A percentile compares a stretch with the other conserved stretches of the same genome.
These are phyloP conservation scores for Bufotes viridis DNA, from an alignment of 2,797 vertebrate species.

Conservation along the genomic window DNA sequence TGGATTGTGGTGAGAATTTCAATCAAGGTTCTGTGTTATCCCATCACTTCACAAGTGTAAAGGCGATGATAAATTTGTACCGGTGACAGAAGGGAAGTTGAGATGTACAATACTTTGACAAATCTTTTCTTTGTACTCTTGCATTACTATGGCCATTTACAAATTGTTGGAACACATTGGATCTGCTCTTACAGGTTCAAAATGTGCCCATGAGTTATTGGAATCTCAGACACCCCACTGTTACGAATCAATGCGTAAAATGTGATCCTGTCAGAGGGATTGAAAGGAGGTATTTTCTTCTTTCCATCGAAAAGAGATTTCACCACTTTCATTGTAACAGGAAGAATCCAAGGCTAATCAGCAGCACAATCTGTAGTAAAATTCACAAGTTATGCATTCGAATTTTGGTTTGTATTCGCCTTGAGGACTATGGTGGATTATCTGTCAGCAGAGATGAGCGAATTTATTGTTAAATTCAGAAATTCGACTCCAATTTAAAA, in stretches of 20 bases:
- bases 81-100: conserved; percentile 17
- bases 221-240: neutral
- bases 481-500: no score
- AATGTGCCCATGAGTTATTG: neutral
- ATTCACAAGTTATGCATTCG: no score
- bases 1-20: conserved; percentile 46
- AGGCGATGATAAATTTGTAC: conserved; percentile 20
- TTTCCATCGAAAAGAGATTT: no score
- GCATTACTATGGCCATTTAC: neutral
- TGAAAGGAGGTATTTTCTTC: neutral
- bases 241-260: neutral
- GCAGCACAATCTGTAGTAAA: no score
- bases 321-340: no score
- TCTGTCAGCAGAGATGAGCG: no score
- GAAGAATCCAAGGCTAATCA: no score
- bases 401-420: no score
- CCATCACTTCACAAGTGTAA: conserved; percentile 5
- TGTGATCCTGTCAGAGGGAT: neutral
- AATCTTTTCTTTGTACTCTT: conserved; percentile 6
- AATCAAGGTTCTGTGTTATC: conserved; percentile 26
- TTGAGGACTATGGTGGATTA: no score
- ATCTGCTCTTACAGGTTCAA: neutral
- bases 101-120: conserved; percentile 35
- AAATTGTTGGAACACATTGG: neutral
- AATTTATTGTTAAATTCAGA: no score